Evolutionary conservation across 2,113 vertebrate genomes (phyloP), one percentile per base, ranked within the genome.

Genomic region (Odontophorus gujanensis): DNA sequence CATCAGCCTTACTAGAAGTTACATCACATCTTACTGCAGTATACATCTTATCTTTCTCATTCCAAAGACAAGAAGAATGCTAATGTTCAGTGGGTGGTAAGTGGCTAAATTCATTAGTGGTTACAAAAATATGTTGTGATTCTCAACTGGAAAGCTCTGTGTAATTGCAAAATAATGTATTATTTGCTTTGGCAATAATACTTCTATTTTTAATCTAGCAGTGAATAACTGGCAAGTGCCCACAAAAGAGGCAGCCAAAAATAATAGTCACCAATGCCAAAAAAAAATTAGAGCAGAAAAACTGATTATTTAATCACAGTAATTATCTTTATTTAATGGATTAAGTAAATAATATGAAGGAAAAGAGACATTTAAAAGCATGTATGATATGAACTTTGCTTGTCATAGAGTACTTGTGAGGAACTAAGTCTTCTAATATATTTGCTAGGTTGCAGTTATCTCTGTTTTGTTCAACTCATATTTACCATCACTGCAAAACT

Each of bases 161-260:
- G 32, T 69, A 85, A 87, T 58, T 91, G n/a, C 14, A 69, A 85
- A 93, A 93, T 87, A 81, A 94, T 69, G 45, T 69, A 63, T 47
- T 76, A 51, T 94, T 94, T 93, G 69, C 63, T 92, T 93, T 96
- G 92, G 94, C 94, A 89, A 62, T 47, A 92, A 73, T 47, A 82
- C 10, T 61, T 77, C 45, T 87, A 55, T 87, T 94, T 94, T 96
- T 90, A 93, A 93, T 58, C 62, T 87, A 58, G 74, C 58, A 72
- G 62, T 18, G 86, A 90, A 82, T 80, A 90, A 85, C 67, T 92
- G 91, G 45, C 59, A 94, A 69, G 53, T 73, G 53, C 62, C 42
- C 91, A 81, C 50, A 42, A 48, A 69, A 81, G 24, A 79, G 73
- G 72, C 47, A 71, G 74, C 86, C 94, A 97, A 93, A 92, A 96